phyloP scores from a whole-genome alignment of 1,140 invertebrate genomes.

The Stegodyphus mimosarum region DNA sequence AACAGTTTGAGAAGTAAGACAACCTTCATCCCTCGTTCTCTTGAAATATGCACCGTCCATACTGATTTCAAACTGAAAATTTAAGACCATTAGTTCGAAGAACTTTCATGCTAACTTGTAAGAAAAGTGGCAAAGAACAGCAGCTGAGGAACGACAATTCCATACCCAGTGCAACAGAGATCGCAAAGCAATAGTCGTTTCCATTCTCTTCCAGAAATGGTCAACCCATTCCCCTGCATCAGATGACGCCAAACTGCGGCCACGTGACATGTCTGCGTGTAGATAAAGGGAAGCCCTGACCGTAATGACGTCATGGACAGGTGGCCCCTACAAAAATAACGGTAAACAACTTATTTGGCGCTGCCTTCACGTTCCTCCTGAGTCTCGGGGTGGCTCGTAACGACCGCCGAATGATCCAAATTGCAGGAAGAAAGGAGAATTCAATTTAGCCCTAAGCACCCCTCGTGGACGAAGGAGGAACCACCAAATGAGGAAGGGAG shows the following conservation, averaged over 20 bases:
- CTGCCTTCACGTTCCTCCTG: background rate
- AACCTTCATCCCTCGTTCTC: too few relatives aligned
- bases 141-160: too few relatives aligned
- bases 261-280: too few relatives aligned
- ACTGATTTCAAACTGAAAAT: too few relatives aligned
- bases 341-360: conserved; percentile 25
- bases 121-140: too few relatives aligned
- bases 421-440: conserved; percentile 16
- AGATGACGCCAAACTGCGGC: too few relatives aligned
- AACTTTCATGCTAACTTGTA: too few relatives aligned
- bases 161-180: too few relatives aligned
- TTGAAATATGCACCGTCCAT: too few relatives aligned
- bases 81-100: too few relatives aligned
- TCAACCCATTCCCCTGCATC: background rate
- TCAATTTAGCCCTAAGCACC: conserved; percentile 43
- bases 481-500: conserved; percentile 18
- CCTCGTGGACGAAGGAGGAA: conserved; percentile 14
- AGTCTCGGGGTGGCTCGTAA: background rate
- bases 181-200: background rate
- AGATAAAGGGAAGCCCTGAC: background rate
- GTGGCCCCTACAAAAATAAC: conserved; percentile 16
- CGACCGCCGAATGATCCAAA: background rate
- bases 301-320: conserved; percentile 44
- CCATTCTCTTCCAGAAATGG: background rate
- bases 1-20: too few relatives aligned